Conservation (phyloP, 2,113 vertebrate species). For the Panurus biarmicus region DNA sequence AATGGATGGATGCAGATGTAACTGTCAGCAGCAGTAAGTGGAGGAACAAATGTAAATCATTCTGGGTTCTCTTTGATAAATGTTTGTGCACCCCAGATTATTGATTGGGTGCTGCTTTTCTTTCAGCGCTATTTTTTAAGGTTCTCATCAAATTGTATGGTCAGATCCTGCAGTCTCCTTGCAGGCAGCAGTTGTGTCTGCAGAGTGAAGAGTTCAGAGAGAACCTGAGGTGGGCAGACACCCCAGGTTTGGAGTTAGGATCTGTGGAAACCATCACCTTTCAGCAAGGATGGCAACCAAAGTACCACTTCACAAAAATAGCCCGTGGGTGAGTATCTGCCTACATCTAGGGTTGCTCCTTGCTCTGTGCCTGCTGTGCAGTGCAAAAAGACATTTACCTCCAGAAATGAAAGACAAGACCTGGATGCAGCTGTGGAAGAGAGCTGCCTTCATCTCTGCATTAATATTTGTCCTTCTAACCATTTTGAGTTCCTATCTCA, state of each 20-base stretch:
- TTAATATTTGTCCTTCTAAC: background rate
- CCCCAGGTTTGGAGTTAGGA: background rate
- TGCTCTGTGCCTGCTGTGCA: background rate
- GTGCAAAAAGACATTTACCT: background rate
- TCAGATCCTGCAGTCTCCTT: background rate
- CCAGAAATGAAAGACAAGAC: background rate
- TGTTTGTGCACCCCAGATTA: background rate
- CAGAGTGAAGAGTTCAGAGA: background rate
- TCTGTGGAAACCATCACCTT: background rate
- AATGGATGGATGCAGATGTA: constrained; percentile 10
- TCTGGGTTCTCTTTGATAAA: background rate
- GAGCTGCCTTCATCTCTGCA: background rate
- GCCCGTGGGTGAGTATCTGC: no score
- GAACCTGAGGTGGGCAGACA: background rate
- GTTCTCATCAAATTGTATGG: background rate
- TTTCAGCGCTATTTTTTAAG: background rate
- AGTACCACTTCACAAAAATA: background rate
- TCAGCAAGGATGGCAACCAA: background rate
- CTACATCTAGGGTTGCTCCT: background rate
- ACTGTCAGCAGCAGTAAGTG: background rate
- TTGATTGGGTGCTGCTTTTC: background rate
- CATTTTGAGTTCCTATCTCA: background rate
- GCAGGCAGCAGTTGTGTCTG: background rate
- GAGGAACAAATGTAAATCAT: background rate
- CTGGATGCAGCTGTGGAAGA: background rate